phyloP scores from a whole-genome alignment of 2,888 invertebrate species.

The Julus scanicus region DNA sequence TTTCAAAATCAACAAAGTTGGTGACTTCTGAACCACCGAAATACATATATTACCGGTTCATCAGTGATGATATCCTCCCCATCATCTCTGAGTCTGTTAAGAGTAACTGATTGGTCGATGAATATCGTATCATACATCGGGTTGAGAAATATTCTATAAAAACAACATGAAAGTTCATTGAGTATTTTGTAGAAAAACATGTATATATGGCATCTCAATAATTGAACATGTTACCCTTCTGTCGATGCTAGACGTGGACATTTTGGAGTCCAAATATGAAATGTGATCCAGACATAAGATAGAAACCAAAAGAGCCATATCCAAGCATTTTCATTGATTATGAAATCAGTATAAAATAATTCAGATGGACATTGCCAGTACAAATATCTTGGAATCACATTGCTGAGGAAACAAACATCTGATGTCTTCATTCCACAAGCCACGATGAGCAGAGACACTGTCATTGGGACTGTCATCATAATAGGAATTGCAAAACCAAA shows the following conservation, averaged over 20 bases:
- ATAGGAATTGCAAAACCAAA: constrained; percentile 68
- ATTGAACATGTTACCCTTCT: constrained; percentile 61
- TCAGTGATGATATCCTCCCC: constrained; percentile 12
- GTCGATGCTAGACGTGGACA: constrained; percentile 63
- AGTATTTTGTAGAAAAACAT: constrained; percentile 46
- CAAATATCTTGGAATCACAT: constrained; percentile 66
- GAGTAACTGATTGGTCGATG: constrained; percentile 60
- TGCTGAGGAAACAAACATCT: constrained; percentile 62
- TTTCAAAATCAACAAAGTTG: too few relatives aligned
- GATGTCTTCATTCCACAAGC: constrained; percentile 62
- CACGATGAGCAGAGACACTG: constrained; percentile 62
- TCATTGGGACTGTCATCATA: constrained; percentile 65
- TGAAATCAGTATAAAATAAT: constrained; percentile 83
- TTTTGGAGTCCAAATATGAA: constrained; percentile 64
- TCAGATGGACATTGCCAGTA: constrained; percentile 76
- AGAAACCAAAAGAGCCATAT: constrained; percentile 62
- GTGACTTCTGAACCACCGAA: too few relatives aligned
- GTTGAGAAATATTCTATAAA: constrained; percentile 67
- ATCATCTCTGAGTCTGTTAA: constrained; percentile 60
- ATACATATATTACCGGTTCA: background rate
- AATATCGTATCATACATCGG: constrained; percentile 65
- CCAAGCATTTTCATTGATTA: constrained; percentile 70
- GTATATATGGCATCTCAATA: constrained; percentile 4
- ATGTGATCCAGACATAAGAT: constrained; percentile 63
- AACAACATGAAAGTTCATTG: background rate